These are phyloP conservation scores for Siniperca knerii DNA, from an alignment of 2,113 vertebrate species.

Conservation along the genomic window DNA sequence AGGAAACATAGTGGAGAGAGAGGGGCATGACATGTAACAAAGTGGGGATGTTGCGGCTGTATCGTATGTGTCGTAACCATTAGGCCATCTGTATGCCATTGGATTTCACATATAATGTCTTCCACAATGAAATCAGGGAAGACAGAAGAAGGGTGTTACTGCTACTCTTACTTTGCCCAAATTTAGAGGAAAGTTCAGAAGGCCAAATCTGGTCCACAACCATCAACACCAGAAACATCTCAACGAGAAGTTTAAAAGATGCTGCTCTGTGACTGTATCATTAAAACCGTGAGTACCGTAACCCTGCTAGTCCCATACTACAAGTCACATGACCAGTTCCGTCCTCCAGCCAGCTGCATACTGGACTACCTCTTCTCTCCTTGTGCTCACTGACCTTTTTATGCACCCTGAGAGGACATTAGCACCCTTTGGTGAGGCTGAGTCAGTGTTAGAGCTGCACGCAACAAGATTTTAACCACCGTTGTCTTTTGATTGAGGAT, in stretches of 20 bases:
- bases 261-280: neutral
- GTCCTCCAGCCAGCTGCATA: conserved; percentile 41
- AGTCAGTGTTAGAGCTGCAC: conserved; percentile 7
- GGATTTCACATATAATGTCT: neutral
- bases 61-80: neutral
- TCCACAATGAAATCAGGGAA: neutral
- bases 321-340: conserved; percentile 55
- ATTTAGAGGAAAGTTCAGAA: neutral
- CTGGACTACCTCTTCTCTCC: conserved; percentile 13
- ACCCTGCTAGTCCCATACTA: conserved; percentile 37
- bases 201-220: neutral
- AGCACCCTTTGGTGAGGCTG: conserved; percentile 17
- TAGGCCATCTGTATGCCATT: neutral
- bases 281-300: neutral
- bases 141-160: neutral
- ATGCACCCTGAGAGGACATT: conserved; percentile 24
- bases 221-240: neutral
- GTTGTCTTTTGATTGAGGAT: neutral
- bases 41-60: neutral
- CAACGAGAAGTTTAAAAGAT: neutral
- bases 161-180: neutral
- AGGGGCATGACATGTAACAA: neutral
- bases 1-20: neutral
- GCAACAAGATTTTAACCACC: neutral
- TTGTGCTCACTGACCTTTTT: conserved; percentile 35